phyloP scores from a whole-genome alignment of 2,113 vertebrate genomes.

The Mesoclemmys tuberculata region DNA sequence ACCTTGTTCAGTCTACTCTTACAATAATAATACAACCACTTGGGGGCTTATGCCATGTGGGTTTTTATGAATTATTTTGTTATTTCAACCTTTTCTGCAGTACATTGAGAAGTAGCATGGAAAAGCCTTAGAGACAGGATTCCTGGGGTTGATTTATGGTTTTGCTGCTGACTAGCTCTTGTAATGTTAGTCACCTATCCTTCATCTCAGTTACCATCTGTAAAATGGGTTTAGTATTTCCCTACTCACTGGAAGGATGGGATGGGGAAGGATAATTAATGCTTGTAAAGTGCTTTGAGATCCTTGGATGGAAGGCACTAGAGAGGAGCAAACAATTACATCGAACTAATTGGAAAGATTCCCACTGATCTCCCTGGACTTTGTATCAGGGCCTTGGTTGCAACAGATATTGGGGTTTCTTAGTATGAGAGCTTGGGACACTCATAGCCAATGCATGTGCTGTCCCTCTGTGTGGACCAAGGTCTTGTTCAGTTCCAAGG shows the following conservation, averaged over 20 bases:
- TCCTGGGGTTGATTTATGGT: not conserved
- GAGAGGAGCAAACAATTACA: not conserved
- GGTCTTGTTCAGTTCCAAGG: not conserved
- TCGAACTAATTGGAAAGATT: not conserved
- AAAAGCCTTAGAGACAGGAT: not conserved
- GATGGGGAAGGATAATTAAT: not conserved
- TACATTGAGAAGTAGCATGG: rapidly evolving
- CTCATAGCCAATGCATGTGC: not conserved
- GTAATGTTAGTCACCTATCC: not conserved
- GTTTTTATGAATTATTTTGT: not conserved
- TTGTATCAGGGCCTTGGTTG: not conserved
- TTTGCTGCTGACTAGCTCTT: not conserved
- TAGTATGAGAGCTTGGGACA: not conserved
- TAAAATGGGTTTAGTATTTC: constrained; percentile 5
- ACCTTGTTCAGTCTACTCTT: not conserved
- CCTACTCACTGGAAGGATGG: not conserved
- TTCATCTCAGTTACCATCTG: not conserved
- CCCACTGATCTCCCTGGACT: not conserved
- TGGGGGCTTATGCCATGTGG: not conserved
- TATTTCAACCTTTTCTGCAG: not conserved
- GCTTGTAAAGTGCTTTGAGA: not conserved
- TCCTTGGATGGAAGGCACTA: not conserved
- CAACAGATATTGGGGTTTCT: not conserved
- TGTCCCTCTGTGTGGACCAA: not conserved
- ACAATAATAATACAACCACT: not conserved